These are phyloP conservation scores for Clinocottus analis DNA, from an alignment of 2,113 vertebrate species.

Conservation along the genomic window DNA sequence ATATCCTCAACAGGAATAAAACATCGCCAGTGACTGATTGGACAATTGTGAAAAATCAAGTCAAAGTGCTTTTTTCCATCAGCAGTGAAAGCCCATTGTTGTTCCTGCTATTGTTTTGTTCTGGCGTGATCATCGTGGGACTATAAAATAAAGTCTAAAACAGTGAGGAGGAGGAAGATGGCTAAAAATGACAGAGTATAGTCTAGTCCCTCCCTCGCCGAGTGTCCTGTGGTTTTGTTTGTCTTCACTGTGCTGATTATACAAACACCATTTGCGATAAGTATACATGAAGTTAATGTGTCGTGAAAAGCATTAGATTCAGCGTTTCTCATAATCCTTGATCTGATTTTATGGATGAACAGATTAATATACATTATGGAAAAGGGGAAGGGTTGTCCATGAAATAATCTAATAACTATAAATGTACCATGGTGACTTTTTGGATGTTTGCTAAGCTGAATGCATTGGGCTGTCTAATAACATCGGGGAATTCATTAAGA, in stretches of 20 bases:
- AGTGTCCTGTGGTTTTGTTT: constrained; percentile 30
- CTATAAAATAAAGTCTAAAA: constrained; percentile 18
- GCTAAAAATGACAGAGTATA: constrained; percentile 6
- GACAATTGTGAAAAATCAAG: constrained; percentile 33
- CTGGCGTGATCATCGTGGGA: constrained; percentile 19
- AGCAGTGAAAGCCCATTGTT: constrained; percentile 22
- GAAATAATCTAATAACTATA: constrained; percentile 63
- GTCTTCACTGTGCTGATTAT: constrained; percentile 43
- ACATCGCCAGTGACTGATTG: constrained; percentile 4
- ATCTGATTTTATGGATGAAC: constrained; percentile 76
- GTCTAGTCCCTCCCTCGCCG: constrained; percentile 1
- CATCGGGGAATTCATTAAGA: constrained; percentile 30
- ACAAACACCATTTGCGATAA: constrained; percentile 46
- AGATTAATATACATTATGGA: constrained; percentile 64
- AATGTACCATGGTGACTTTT: constrained; percentile 60
- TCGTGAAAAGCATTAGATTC: constrained; percentile 69
- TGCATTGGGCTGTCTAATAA: constrained; percentile 26
- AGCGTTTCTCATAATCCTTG: constrained; percentile 68
- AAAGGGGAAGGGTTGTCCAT: constrained; percentile 30
- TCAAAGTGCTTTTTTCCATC: constrained; percentile 18
- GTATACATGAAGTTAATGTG: constrained; percentile 66
- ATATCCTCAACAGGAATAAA: constrained; percentile 18
- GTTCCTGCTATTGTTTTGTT: constrained; percentile 9
- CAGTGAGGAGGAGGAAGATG: not conserved
- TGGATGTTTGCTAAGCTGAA: constrained; percentile 40